These are phyloP conservation scores for Horisme vitalbata DNA, from an alignment of 2,888 invertebrate genomes.

Conservation along the genomic window DNA sequence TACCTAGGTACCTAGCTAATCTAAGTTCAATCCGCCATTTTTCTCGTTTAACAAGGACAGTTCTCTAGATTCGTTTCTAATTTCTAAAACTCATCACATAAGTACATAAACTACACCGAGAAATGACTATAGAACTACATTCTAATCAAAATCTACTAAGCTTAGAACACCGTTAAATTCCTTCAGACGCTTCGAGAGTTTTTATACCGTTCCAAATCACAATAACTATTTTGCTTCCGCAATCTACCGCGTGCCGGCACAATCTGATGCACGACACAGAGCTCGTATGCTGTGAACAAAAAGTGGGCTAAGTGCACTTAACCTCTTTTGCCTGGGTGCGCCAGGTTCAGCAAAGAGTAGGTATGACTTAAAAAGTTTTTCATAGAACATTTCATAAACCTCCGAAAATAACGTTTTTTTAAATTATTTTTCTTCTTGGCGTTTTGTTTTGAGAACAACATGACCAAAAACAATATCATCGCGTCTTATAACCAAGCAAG, in stretches of 20 bases:
- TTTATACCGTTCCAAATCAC: constrained; percentile 13
- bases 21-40: too few species aligned
- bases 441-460: too few species aligned
- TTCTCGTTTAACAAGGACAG: too few species aligned
- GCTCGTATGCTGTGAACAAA: constrained; percentile 8
- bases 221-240: constrained; percentile 7
- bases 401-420: too few species aligned
- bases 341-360: not conserved
- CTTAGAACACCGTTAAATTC: constrained; percentile 12
- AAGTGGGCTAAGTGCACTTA: constrained; percentile 6
- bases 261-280: constrained; percentile 9
- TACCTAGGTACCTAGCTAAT: too few species aligned
- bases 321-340: not conserved
- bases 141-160: not conserved
- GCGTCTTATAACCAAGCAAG: too few species aligned
- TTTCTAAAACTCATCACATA: too few species aligned
- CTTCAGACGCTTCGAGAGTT: constrained; percentile 1
- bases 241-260: constrained; percentile 1
- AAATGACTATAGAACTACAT: not conserved
- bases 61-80: too few species aligned
- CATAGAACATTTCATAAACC: too few species aligned
- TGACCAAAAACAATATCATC: too few species aligned
- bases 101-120: not conserved
- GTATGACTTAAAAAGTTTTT: not conserved
- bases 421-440: too few species aligned